Evolutionary conservation across 1,140 invertebrate species (phyloP).

Genomic region (Zaprionus nigranus): DNA sequence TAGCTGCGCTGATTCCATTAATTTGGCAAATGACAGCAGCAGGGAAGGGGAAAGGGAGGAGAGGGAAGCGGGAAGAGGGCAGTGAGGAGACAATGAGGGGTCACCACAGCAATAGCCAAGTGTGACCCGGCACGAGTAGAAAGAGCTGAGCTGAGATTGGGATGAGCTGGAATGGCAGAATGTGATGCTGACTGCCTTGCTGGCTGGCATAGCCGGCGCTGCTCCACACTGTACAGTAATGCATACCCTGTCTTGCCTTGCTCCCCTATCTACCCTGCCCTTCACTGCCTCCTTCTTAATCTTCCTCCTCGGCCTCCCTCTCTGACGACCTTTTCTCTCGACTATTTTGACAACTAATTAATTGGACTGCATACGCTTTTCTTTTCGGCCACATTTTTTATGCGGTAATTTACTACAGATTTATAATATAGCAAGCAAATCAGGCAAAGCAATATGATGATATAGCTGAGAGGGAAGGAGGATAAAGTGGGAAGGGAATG

Average conservation of each 20-base stretch:
- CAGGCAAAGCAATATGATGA: slow-evolving; percentile 11
- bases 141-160: slow-evolving; percentile 3
- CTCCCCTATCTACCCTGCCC: no score
- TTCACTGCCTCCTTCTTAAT: no score
- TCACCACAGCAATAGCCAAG: slow-evolving; percentile 13
- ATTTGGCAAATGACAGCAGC: slow-evolving; percentile 76
- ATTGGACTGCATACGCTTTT: slow-evolving; percentile 67
- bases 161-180: background rate
- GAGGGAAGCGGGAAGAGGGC: no score
- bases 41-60: slow-evolving; percentile 14
- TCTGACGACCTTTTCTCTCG: slow-evolving; percentile 2
- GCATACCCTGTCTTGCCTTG: background rate
- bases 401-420: slow-evolving; percentile 26
- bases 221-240: background rate
- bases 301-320: background rate
- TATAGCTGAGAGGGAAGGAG: background rate
- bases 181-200: background rate
- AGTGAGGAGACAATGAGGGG: background rate
- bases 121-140: slow-evolving; percentile 30
- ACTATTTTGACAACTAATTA: slow-evolving; percentile 79
- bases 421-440: slow-evolving; percentile 50
- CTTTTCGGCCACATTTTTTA: slow-evolving; percentile 14
- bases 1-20: slow-evolving; percentile 81
- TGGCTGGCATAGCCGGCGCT: background rate
- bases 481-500: background rate